Evolutionary conservation across 1,140 invertebrate species (phyloP).

Genomic region (Nomia melanderi): DNA sequence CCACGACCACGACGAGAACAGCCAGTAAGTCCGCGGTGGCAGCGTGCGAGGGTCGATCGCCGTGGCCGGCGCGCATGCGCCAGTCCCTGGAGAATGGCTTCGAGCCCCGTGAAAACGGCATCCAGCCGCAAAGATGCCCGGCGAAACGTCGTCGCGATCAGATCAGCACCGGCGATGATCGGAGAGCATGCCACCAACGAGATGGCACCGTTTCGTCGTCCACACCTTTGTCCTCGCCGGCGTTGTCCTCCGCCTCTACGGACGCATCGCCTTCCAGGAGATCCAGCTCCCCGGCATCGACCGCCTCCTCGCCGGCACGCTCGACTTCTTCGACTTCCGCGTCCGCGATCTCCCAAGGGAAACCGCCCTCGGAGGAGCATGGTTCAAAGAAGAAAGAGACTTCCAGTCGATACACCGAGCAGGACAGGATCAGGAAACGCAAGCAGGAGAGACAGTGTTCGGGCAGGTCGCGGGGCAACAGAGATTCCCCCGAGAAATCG

Average conservation of each 20-base stretch:
- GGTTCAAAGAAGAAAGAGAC: background rate
- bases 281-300: slow-evolving; percentile 45
- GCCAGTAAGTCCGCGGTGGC: slow-evolving; percentile 50
- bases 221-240: slow-evolving; percentile 47
- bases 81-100: slow-evolving; percentile 62
- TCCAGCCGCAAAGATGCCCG: slow-evolving; percentile 49
- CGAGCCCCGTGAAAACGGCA: slow-evolving; percentile 61
- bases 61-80: slow-evolving; percentile 71
- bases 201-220: slow-evolving; percentile 37
- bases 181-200: background rate
- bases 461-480: background rate
- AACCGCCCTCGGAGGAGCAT: background rate
- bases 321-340: slow-evolving; percentile 40
- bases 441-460: slow-evolving; percentile 33
- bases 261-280: slow-evolving; percentile 37
- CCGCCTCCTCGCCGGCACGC: slow-evolving; percentile 40
- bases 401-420: background rate
- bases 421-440: slow-evolving; percentile 32
- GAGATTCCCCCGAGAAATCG: background rate
- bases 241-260: slow-evolving; percentile 36
- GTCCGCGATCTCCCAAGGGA: slow-evolving; percentile 4
- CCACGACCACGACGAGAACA: slow-evolving; percentile 28
- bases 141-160: slow-evolving; percentile 17
- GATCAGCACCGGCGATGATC: background rate
- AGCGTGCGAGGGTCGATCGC: slow-evolving; percentile 72